A percentile compares a stretch with the other conserved stretches of the same genome.
phyloP scores from a whole-genome alignment of 2,113 vertebrate genomes.

The Psittacula cyanocephala region DNA sequence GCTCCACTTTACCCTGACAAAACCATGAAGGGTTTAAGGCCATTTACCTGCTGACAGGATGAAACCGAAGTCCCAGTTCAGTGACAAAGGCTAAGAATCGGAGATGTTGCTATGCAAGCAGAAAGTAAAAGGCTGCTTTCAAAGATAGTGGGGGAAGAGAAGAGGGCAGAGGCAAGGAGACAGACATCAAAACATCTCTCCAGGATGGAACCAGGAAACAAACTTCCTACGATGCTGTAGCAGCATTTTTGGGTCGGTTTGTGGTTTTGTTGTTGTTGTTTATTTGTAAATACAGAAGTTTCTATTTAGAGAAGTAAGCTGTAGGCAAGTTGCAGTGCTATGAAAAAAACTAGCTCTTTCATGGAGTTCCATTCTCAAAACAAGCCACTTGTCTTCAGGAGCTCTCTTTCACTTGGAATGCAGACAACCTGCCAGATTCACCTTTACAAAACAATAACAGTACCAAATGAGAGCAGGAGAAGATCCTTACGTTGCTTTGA shows the following conservation, averaged over 20 bases:
- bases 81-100: conserved; percentile 84
- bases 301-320: background rate
- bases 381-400: conserved; percentile 20
- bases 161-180: conserved; percentile 7
- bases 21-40: conserved; percentile 76
- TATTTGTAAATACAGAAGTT: background rate
- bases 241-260: background rate
- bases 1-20: conserved; percentile 67
- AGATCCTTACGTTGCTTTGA: background rate
- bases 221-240: conserved; percentile 63
- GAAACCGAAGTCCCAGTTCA: conserved; percentile 79
- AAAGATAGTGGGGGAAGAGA: background rate
- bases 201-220: conserved; percentile 62
- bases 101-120: conserved; percentile 82
- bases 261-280: background rate
- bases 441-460: conserved; percentile 30
- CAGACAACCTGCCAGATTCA: conserved; percentile 47
- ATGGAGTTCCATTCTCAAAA: conserved; percentile 1
- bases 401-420: background rate
- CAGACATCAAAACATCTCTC: conserved; percentile 73
- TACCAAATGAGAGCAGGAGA: background rate
- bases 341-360: conserved; percentile 23
- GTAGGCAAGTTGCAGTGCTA: background rate
- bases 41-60: conserved; percentile 83
- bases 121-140: conserved; percentile 73